Conservation (phyloP, 2,113 vertebrate genomes). For the Notechis scutatus region DNA sequence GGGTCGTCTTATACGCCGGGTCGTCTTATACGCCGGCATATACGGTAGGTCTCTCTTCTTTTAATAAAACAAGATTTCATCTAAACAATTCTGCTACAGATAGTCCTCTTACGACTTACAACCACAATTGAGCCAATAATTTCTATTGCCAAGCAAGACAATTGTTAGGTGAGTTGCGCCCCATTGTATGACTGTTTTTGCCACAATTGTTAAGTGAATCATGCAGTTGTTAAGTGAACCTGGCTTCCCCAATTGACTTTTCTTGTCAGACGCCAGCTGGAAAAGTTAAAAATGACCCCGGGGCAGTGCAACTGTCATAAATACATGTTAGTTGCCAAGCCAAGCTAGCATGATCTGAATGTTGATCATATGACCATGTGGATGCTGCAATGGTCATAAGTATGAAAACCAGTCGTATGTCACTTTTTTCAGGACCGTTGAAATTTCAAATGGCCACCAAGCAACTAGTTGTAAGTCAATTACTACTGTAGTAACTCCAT, state of each 20-base stretch:
- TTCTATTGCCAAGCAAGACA: neutral
- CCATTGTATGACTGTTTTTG: neutral
- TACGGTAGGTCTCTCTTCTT: neutral
- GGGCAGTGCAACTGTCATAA: neutral
- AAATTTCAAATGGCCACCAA: neutral
- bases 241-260: too few species aligned
- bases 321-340: neutral
- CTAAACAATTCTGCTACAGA: neutral
- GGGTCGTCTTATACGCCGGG: too few species aligned
- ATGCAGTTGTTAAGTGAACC: neutral
- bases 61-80: constrained; percentile 13
- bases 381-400: neutral
- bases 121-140: neutral
- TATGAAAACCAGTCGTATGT: neutral
- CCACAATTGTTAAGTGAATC: neutral
- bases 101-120: neutral
- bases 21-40: too few species aligned
- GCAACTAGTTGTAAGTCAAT: neutral
- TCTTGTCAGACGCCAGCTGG: too few species aligned
- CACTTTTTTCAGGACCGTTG: neutral
- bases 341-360: neutral
- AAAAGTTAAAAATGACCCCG: neutral
- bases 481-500: neutral
- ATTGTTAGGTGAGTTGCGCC: neutral
- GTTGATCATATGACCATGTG: neutral